phyloP scores from a whole-genome alignment of 2,113 vertebrate species.

The Chitala chitala region DNA sequence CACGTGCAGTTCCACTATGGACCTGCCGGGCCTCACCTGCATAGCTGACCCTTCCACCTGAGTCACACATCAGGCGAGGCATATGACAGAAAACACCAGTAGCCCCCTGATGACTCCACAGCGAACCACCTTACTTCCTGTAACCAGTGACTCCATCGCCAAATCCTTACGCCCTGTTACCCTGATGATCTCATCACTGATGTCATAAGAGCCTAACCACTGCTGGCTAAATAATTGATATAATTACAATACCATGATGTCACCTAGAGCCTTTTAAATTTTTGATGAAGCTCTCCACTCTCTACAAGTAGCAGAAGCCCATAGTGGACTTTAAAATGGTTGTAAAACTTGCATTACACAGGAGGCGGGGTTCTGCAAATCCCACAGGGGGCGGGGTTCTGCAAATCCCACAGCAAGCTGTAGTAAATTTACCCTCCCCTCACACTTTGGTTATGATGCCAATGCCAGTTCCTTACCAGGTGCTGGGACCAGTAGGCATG shows the following conservation, averaged over 20 bases:
- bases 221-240: conserved; percentile 44
- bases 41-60: too few species aligned
- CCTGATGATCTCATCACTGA: conserved; percentile 27
- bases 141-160: not conserved
- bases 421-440: conserved; percentile 29
- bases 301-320: conserved; percentile 32
- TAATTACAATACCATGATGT: conserved; percentile 48
- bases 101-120: not conserved
- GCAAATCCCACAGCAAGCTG: conserved; percentile 28
- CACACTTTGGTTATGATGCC: too few species aligned
- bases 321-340: conserved; percentile 34
- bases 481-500: too few species aligned
- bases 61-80: too few species aligned
- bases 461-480: too few species aligned
- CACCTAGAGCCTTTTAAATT: conserved; percentile 48
- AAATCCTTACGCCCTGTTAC: conserved; percentile 23
- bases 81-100: not conserved
- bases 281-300: conserved; percentile 47
- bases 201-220: conserved; percentile 35
- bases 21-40: too few species aligned
- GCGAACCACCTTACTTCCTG: conserved; percentile 12
- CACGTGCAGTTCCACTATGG: too few species aligned
- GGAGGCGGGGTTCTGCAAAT: conserved; percentile 34
- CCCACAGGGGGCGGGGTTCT: conserved; percentile 35
- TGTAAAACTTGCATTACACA: conserved; percentile 46